These are phyloP conservation scores for Blastobasis lacticolella DNA, from an alignment of 2,888 invertebrate species.

Conservation along the genomic window DNA sequence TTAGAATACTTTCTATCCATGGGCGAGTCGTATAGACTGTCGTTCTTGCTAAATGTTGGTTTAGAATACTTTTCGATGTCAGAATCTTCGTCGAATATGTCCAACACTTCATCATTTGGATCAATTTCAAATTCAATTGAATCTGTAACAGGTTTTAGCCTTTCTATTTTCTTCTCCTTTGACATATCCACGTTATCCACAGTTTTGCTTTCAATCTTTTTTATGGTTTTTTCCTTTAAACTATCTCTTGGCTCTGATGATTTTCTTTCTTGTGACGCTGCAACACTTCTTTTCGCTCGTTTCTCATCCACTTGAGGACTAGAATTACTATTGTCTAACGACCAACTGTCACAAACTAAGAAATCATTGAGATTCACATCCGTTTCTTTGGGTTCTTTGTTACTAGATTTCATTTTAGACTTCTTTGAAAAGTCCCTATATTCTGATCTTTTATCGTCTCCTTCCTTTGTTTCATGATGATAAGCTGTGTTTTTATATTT, in stretches of 20 bases:
- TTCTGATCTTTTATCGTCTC: constrained; percentile 20
- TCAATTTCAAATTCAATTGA: constrained; percentile 61
- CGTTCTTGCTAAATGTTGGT: constrained; percentile 22
- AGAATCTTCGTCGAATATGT: constrained; percentile 44
- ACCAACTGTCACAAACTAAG: constrained; percentile 67
- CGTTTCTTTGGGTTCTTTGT: constrained; percentile 33
- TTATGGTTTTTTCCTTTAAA: constrained; percentile 18
- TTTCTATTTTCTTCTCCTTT: constrained; percentile 28
- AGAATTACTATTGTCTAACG: constrained; percentile 49
- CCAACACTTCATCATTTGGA: constrained; percentile 44
- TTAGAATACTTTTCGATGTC: constrained; percentile 33
- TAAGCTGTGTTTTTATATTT: constrained; percentile 11
- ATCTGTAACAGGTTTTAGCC: constrained; percentile 56
- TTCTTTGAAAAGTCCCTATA: constrained; percentile 16
- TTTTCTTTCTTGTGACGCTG: constrained; percentile 15
- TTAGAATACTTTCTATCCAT: constrained; percentile 28
- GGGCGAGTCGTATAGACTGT: constrained; percentile 32
- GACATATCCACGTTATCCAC: constrained; percentile 3
- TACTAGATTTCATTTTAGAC: constrained; percentile 12
- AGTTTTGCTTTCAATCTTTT: constrained; percentile 1
- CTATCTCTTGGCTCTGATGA: constrained; percentile 25
- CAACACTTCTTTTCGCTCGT: constrained; percentile 14
- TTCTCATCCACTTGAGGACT: constrained; percentile 42
- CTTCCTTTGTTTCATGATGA: constrained; percentile 7
- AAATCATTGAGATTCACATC: constrained; percentile 57